Evolutionary conservation across 2,888 invertebrate species (phyloP).

Genomic region (Artemia sinica): DNA sequence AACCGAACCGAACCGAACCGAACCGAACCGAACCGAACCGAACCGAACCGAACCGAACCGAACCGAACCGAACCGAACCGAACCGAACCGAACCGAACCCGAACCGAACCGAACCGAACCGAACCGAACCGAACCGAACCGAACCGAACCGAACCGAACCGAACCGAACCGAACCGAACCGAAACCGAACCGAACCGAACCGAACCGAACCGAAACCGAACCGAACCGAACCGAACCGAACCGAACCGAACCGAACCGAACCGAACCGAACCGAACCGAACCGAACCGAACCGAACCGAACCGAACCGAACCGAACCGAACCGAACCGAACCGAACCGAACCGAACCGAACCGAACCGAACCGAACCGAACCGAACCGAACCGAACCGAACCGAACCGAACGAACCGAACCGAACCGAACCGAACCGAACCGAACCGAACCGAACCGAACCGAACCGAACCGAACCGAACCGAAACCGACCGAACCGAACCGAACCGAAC

Average conservation of each 20-base stretch:
- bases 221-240: no score
- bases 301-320: conserved; percentile 21
- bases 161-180: conserved; percentile 22
- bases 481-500: no score
- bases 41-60: conserved; percentile 23
- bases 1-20: no score
- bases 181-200: no score
- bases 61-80: conserved; percentile 22
- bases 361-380: conserved; percentile 21
- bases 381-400: conserved; percentile 22
- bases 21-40: conserved; percentile 23
- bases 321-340: conserved; percentile 21
- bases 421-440: no score
- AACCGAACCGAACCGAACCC: conserved; percentile 22
- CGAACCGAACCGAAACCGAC: no score
- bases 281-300: conserved; percentile 22
- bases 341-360: conserved; percentile 23
- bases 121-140: conserved; percentile 23
- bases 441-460: no score
- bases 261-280: conserved; percentile 23
- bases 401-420: no score
- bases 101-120: no score
- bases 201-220: no score
- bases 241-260: conserved; percentile 23
- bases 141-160: conserved; percentile 22